Evolutionary conservation across 2,797 vertebrate species (phyloP).

Genomic region (Sebastes paucispinis): DNA sequence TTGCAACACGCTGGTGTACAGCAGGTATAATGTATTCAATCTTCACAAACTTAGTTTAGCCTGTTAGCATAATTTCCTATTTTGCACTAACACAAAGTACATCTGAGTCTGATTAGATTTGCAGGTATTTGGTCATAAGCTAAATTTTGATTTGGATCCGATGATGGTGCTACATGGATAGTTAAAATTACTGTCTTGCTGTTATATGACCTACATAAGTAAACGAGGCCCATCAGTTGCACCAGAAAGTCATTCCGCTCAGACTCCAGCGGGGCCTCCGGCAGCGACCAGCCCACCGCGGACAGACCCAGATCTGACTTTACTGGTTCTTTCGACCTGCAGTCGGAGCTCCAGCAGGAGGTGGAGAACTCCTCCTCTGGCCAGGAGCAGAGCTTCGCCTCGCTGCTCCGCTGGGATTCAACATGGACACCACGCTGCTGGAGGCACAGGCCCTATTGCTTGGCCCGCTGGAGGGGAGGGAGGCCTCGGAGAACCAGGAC

Average conservation of each 20-base stretch:
- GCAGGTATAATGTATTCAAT: background rate
- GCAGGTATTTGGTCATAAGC: background rate
- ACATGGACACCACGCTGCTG: background rate
- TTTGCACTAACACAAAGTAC: background rate
- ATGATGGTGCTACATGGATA: too few species aligned
- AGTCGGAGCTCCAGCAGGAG: background rate
- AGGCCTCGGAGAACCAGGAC: too few species aligned
- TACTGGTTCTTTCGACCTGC: fast-evolving
- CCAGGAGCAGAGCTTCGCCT: background rate
- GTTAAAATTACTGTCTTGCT: too few species aligned
- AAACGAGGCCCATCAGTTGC: background rate
- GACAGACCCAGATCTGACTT: background rate
- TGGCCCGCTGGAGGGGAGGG: background rate
- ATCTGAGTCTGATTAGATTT: background rate
- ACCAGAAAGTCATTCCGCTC: too few species aligned
- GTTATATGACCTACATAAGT: background rate
- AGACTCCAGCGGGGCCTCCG: too few species aligned
- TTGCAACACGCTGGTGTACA: background rate
- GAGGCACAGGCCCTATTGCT: background rate
- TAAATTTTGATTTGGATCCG: fast-evolving
- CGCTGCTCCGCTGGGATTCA: too few species aligned
- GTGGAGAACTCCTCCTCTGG: background rate
- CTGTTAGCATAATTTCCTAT: background rate
- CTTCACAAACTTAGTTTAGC: background rate
- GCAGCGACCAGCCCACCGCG: too few species aligned